Evolutionary conservation across 92 coral and sea anemone species (phyloP), one percentile per base, ranked within the genome.

Genomic region (Porites evermanni): DNA sequence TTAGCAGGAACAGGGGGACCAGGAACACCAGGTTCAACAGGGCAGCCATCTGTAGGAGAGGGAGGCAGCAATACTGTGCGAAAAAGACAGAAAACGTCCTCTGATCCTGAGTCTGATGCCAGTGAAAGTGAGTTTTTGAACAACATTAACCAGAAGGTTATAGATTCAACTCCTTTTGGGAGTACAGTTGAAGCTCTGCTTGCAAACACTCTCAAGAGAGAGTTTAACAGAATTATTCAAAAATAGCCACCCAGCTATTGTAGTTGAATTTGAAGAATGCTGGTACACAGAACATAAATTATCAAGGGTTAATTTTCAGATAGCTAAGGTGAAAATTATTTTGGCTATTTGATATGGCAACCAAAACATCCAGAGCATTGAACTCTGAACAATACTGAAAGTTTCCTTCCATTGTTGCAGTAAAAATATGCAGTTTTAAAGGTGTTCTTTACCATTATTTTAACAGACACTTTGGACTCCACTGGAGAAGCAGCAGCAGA

Each of bases 21-120:
- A 29, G 86, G 85, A 23, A 68, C 90, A 51, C 93, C 98, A 67
- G 81, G 90, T 23, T 21, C 88, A 29, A 86, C 93, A 23, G 80
- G 87, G 18, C 87, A 83, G 12, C 80, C 87, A 74, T 53, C 80
- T 29, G 79, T 88, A 32, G 93, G 90, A 53, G 96, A 93, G 59
- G 88, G 84, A 69, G 74, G 82, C 6, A 79, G 88, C 12, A 85
- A 70, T 81, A 69, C 92, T 10, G 84, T 23, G 29, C 91, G 93
- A 26, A 94, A 96, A 73, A 84, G 94, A 60, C 93, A 82, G 72
- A 96, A 92, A 78, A 94, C 98, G 3, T 92, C 94, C n/a, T 94
- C 98, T 32, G 98, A 96, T 47, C 90, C 88, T 72, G 99, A 97
- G 78, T 95, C 98, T 6, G 99, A 97, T 82, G 97, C 95, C 64